Percentiles rank a stretch among this genome's conserved stretches.
Conservation (phyloP, 2,113 vertebrate species). For the Onychorhynchus coronatus region DNA sequence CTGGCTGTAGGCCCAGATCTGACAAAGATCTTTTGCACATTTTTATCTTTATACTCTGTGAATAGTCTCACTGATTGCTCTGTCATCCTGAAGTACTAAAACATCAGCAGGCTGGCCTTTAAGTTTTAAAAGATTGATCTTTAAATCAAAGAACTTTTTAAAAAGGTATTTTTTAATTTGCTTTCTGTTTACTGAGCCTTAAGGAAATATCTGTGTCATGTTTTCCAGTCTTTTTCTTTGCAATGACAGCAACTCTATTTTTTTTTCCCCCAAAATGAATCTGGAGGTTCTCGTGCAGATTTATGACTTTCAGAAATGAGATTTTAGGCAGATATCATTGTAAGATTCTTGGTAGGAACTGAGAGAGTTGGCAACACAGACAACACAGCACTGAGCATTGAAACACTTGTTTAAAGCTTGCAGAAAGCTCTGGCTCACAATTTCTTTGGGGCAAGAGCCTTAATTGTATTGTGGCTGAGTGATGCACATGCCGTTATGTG, state of each 20-base stretch:
- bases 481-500: background rate
- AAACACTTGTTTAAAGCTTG: background rate
- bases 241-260: background rate
- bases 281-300: background rate
- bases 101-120: background rate
- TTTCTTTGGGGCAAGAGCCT: background rate
- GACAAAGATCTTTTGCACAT: slow-evolving; percentile 44
- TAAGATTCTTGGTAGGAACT: background rate
- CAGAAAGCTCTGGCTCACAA: background rate
- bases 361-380: background rate
- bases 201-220: background rate
- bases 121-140: background rate
- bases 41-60: slow-evolving; percentile 34
- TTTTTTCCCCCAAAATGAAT: background rate
- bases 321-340: background rate
- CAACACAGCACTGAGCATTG: background rate
- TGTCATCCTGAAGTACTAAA: slow-evolving; percentile 5
- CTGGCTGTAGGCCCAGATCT: slow-evolving; percentile 39
- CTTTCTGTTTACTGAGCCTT: slow-evolving; percentile 18
- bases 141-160: background rate
- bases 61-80: slow-evolving; percentile 37
- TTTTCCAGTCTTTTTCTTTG: slow-evolving; percentile 3
- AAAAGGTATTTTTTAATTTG: background rate
- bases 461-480: background rate
- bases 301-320: background rate